phyloP scores from a whole-genome alignment of 1,140 invertebrate genomes.

The Achatina immaculata region DNA sequence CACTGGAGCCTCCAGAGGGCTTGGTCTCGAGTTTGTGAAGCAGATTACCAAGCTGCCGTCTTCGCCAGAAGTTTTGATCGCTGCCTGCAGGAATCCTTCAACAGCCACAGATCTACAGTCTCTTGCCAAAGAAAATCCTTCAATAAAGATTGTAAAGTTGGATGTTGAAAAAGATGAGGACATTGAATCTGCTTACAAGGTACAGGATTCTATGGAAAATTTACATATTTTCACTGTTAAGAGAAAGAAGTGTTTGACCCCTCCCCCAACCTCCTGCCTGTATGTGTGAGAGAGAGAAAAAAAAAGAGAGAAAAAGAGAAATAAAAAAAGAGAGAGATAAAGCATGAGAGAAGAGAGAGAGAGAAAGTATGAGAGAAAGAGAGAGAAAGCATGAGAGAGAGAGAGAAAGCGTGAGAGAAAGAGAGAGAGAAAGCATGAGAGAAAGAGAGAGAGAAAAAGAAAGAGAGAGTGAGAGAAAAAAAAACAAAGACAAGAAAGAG shows the following conservation, averaged over 20 bases:
- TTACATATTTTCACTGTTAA: not conserved
- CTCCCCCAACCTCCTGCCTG: not conserved
- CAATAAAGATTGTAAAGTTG: slow-evolving; percentile 21
- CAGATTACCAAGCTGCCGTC: slow-evolving; percentile 72
- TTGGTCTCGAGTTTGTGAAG: slow-evolving; percentile 87
- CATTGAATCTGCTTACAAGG: slow-evolving; percentile 28
- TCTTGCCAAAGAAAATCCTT: slow-evolving; percentile 1
- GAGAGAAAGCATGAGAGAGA: too few species aligned
- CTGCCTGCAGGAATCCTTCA: slow-evolving; percentile 79
- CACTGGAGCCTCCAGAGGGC: slow-evolving; percentile 88
- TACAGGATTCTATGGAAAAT: not conserved
- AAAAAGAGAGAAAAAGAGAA: not conserved
- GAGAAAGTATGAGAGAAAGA: not conserved
- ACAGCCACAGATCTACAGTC: slow-evolving; percentile 75
- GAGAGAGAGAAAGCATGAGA: too few species aligned
- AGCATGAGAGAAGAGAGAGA: too few species aligned
- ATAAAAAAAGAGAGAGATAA: not conserved
- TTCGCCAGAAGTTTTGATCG: slow-evolving; percentile 73
- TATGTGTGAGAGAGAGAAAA: not conserved
- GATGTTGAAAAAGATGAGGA: slow-evolving; percentile 41
- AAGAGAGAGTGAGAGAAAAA: too few species aligned
- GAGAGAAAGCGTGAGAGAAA: too few species aligned
- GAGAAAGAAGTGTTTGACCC: not conserved
- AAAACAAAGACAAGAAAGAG: too few species aligned
- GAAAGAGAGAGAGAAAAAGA: too few species aligned